Evolutionary conservation across 2,797 vertebrate genomes (phyloP).

Genomic region (Falco rusticolus): DNA sequence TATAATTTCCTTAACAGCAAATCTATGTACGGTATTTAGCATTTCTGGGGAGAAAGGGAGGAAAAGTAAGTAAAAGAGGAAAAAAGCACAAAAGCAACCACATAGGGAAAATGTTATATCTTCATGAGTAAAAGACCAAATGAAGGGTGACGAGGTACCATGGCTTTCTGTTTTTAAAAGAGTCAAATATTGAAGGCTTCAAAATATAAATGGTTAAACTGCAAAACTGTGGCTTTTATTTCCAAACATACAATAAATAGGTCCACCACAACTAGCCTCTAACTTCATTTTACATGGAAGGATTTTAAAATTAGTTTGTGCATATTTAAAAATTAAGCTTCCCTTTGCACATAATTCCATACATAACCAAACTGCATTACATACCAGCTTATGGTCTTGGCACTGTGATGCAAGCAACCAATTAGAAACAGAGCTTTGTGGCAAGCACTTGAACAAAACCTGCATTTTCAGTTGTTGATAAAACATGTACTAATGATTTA

Average conservation of each 20-base stretch:
- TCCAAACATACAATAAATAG: constrained; percentile 74
- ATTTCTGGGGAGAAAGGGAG: background rate
- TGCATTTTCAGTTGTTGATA: constrained; percentile 1
- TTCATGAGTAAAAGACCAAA: background rate
- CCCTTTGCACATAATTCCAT: constrained; percentile 55
- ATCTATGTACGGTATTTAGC: background rate
- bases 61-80: background rate
- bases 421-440: constrained; percentile 22
- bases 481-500: background rate
- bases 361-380: constrained; percentile 31
- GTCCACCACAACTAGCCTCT: constrained; percentile 68
- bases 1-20: background rate
- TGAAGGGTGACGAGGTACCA: background rate
- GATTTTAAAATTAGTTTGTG: constrained; percentile 65
- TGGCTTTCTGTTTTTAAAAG: background rate
- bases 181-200: background rate
- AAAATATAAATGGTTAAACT: constrained; percentile 40
- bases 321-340: constrained; percentile 68
- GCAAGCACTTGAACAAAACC: constrained; percentile 27
- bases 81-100: background rate
- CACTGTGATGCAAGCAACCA: constrained; percentile 61
- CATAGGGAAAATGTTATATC: fast-evolving
- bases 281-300: constrained; percentile 68
- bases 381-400: constrained; percentile 44
- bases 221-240: constrained; percentile 72